These are phyloP conservation scores for Drosophila bunnanda DNA, from an alignment of 2,888 invertebrate genomes.

Conservation along the genomic window DNA sequence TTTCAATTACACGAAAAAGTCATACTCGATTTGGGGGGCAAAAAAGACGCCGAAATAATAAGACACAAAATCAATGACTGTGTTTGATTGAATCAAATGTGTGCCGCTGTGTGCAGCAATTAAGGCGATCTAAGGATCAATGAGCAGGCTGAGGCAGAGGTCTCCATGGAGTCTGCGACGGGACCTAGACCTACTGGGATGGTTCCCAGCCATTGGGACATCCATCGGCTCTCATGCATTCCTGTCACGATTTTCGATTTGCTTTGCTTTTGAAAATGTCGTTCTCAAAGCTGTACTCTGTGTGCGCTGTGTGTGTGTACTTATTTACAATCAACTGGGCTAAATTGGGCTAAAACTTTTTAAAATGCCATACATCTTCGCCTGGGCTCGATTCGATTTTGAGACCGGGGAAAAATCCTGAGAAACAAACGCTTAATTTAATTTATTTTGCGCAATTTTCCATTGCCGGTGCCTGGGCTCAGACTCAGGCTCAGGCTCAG, in stretches of 20 bases:
- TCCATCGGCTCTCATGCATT: slow-evolving; percentile 56
- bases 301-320: slow-evolving; percentile 34
- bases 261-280: slow-evolving; percentile 65
- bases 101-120: slow-evolving; percentile 60
- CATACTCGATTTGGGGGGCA: slow-evolving; percentile 5
- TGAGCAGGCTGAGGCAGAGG: slow-evolving; percentile 26
- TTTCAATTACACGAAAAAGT: slow-evolving; percentile 64
- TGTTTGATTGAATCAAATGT: slow-evolving; percentile 75
- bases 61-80: slow-evolving; percentile 63
- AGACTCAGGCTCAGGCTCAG: slow-evolving; percentile 21
- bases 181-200: neutral
- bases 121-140: slow-evolving; percentile 65
- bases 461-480: slow-evolving; percentile 27
- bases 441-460: slow-evolving; percentile 70
- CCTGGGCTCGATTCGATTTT: slow-evolving; percentile 24
- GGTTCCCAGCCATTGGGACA: slow-evolving; percentile 13
- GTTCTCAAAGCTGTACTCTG: slow-evolving; percentile 9
- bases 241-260: slow-evolving; percentile 77
- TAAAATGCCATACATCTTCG: slow-evolving; percentile 64
- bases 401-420: slow-evolving; percentile 54
- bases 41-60: slow-evolving; percentile 34
- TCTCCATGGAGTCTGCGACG: slow-evolving; percentile 16
- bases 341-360: slow-evolving; percentile 66
- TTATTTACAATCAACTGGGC: slow-evolving; percentile 72
- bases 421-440: slow-evolving; percentile 75